phyloP scores from a whole-genome alignment of 1,140 invertebrate species.

The Daktulosphaira vitifoliae region DNA sequence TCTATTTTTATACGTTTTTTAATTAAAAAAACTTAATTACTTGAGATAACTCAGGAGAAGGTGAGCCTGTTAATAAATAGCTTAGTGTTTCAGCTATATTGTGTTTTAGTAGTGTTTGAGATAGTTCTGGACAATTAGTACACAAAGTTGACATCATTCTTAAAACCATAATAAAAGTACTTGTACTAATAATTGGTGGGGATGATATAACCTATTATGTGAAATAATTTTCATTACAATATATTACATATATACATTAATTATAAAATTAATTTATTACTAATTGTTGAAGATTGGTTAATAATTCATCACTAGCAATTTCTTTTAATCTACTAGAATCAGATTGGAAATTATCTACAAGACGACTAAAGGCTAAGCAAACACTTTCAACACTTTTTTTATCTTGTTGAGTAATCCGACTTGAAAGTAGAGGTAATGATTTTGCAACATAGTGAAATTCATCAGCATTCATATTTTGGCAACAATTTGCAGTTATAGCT shows the following conservation, averaged over 20 bases:
- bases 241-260: not conserved
- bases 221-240: not conserved
- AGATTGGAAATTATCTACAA: conserved; percentile 93
- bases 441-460: conserved; percentile 89
- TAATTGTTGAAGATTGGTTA: conserved; percentile 87
- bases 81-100: conserved; percentile 91
- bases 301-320: conserved; percentile 84
- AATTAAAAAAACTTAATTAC: too few relatives aligned
- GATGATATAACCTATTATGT: conserved; percentile 69
- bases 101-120: conserved; percentile 79
- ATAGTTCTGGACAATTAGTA: conserved; percentile 83
- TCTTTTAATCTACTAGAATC: conserved; percentile 85
- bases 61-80: conserved; percentile 78
- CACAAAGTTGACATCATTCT: conserved; percentile 94
- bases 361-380: conserved; percentile 86
- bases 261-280: conserved; percentile 44
- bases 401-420: conserved; percentile 83
- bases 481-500: conserved; percentile 93
- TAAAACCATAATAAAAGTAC: conserved; percentile 91
- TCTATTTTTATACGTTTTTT: too few relatives aligned
- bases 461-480: conserved; percentile 83
- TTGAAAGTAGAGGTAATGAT: conserved; percentile 76
- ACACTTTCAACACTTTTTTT: conserved; percentile 97
- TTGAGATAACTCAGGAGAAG: conserved; percentile 19
- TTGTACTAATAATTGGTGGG: conserved; percentile 83